phyloP scores from a whole-genome alignment of 2,797 vertebrate species.

The Microchirus variegatus region DNA sequence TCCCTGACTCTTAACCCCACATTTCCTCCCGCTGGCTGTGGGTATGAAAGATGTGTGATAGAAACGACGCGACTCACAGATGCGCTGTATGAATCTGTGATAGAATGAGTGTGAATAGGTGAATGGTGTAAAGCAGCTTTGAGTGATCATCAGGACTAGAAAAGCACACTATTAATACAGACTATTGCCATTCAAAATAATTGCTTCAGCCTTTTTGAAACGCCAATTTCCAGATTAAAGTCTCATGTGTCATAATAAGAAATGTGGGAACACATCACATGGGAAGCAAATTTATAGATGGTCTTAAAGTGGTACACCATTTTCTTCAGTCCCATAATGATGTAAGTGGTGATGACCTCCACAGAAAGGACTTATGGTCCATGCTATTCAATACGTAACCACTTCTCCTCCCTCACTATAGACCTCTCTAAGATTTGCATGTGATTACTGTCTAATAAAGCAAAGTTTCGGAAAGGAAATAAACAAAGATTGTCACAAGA shows the following conservation, averaged over 20 bases:
- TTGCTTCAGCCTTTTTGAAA: not conserved
- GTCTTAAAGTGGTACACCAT: not conserved
- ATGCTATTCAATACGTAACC: not conserved
- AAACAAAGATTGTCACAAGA: constrained; percentile 3
- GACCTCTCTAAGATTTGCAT: constrained; percentile 1
- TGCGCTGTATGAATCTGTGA: no score
- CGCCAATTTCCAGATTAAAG: not conserved
- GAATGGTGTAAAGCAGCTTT: no score
- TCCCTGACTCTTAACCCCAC: no score
- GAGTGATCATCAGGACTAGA: no score
- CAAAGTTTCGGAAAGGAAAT: not conserved
- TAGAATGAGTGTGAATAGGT: no score
- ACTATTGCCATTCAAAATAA: not conserved
- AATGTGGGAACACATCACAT: not conserved
- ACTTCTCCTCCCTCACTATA: not conserved
- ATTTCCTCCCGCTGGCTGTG: no score
- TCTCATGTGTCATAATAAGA: not conserved
- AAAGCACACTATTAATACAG: no score
- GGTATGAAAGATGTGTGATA: no score
- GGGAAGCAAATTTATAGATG: not conserved
- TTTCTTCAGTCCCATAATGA: not conserved
- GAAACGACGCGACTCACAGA: no score
- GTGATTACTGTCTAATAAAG: constrained; percentile 16
- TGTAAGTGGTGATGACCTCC: not conserved
- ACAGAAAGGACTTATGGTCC: constrained; percentile 4